Evolutionary conservation across 2,888 invertebrate species (phyloP).

Genomic region (Ischnura elegans): DNA sequence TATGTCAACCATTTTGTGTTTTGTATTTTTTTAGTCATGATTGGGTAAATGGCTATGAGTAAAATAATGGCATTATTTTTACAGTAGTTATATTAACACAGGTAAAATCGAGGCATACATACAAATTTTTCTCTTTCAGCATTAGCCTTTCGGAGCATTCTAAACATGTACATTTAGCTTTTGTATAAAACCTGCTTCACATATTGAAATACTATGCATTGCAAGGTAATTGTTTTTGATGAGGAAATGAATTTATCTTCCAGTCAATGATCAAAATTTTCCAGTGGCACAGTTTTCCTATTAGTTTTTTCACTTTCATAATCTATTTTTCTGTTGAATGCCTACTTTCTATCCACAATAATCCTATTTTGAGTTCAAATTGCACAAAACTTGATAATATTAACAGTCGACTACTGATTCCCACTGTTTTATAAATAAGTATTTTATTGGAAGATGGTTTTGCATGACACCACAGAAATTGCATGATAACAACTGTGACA

Average conservation of each 20-base stretch:
- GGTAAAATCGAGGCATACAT: not conserved
- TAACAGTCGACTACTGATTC: not conserved
- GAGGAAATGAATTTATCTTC: not conserved
- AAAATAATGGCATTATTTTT: not conserved
- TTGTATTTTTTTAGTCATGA: slow-evolving; percentile 5
- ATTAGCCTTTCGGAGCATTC: not conserved
- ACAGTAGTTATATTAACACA: not conserved
- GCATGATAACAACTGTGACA: slow-evolving; percentile 27
- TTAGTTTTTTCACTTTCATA: not conserved
- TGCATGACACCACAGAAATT: slow-evolving; percentile 11
- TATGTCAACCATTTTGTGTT: slow-evolving; percentile 71
- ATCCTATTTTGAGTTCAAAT: slow-evolving; percentile 3
- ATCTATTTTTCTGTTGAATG: not conserved
- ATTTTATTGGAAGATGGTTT: not conserved
- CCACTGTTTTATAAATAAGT: not conserved
- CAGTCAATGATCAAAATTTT: not conserved
- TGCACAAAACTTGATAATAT: slow-evolving; percentile 31
- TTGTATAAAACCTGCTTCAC: not conserved
- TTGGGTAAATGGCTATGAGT: slow-evolving; percentile 1
- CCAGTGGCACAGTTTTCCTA: not conserved
- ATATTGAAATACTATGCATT: not conserved
- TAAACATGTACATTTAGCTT: not conserved
- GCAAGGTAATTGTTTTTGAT: not conserved
- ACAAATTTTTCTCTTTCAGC: slow-evolving; percentile 24
- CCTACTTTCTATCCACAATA: not conserved